Conservation (phyloP, 2,888 invertebrate species). For the Ennomos quercinarius region DNA sequence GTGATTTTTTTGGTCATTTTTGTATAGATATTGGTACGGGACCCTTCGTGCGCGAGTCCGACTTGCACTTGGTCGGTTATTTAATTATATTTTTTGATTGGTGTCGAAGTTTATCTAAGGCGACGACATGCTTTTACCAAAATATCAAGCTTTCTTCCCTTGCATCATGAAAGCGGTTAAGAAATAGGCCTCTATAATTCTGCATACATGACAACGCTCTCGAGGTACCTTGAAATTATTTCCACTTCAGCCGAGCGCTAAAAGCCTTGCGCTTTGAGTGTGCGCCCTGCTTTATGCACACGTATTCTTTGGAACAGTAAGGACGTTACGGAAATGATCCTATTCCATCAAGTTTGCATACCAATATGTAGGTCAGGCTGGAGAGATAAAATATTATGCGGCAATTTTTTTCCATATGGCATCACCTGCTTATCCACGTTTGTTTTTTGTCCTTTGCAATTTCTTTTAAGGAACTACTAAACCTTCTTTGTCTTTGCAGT, state of each 20-base stretch:
- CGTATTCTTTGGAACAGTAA: slow-evolving; percentile 1
- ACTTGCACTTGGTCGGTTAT: no score
- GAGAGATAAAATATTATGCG: no score
- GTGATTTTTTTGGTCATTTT: no score
- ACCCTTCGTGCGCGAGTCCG: no score
- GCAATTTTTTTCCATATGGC: no score
- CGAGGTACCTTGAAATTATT: slow-evolving; percentile 15
- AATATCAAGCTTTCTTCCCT: background rate
- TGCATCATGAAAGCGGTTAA: slow-evolving; percentile 5
- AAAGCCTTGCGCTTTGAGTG: slow-evolving; percentile 30
- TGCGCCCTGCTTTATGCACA: slow-evolving; percentile 6
- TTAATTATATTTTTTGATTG: no score
- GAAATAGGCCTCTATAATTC: slow-evolving; percentile 24
- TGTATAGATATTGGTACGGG: no score
- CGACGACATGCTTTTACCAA: slow-evolving; percentile 14
- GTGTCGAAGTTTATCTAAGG: background rate
- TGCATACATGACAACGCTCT: slow-evolving; percentile 21
- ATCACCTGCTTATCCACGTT: no score
- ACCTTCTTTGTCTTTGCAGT: no score
- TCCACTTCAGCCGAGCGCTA: slow-evolving; percentile 22
- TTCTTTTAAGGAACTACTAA: no score
- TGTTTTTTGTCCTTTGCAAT: no score
- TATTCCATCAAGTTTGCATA: background rate
- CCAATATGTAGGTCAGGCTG: no score
- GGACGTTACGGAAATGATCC: background rate